Conservation (phyloP, 2,113 vertebrate species). For the Phylloscopus whistleri region DNA sequence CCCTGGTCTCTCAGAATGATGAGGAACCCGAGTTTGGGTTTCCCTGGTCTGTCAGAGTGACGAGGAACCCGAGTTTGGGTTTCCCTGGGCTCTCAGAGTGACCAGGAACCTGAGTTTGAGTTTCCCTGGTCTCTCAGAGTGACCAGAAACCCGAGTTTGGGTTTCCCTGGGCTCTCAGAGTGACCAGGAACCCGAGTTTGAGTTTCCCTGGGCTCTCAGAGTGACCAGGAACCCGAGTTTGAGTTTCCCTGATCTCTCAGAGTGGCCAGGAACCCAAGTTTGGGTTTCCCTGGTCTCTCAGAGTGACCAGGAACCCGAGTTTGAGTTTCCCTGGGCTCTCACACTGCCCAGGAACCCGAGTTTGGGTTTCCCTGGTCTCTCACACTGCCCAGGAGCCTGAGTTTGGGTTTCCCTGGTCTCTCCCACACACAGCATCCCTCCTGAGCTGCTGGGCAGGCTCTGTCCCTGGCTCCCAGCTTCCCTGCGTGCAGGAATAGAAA, state of each 20-base stretch:
- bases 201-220: not conserved
- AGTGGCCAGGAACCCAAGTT: fast-evolving
- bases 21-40: fast-evolving
- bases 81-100: not conserved
- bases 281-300: not conserved
- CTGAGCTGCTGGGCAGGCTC: not conserved
- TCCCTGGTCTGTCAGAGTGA: fast-evolving
- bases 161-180: fast-evolving
- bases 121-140: fast-evolving
- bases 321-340: not conserved
- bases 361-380: not conserved
- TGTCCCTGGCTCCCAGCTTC: not conserved
- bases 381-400: fast-evolving
- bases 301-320: fast-evolving
- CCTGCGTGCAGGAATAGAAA: not conserved
- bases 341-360: fast-evolving
- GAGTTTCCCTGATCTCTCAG: fast-evolving
- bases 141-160: fast-evolving
- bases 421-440: not conserved
- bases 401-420: not conserved
- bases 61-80: not conserved
- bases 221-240: not conserved
- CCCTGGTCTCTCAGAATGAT: no score
- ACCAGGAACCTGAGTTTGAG: not conserved
- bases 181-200: not conserved